A percentile compares a stretch with the other conserved stretches of the same genome.
Conservation (phyloP, 2,888 invertebrate species). For the Cosmia pyralina region DNA sequence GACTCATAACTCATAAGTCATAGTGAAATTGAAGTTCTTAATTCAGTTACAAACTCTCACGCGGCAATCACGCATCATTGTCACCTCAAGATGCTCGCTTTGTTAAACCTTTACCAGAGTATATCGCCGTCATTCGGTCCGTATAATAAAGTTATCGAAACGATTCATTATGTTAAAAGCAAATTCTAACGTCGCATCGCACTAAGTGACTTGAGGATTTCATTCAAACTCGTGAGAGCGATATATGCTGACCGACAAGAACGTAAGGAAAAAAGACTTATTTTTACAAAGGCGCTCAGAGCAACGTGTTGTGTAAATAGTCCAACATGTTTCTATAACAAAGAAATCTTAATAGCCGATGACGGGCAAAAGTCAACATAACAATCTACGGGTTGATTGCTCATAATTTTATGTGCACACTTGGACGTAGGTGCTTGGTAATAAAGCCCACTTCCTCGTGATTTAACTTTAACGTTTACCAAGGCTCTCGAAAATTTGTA, state of each 20-base stretch:
- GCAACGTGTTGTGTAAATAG: conserved; percentile 90
- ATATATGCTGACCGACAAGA: conserved; percentile 83
- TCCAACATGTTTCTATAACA: conserved; percentile 90
- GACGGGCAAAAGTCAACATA: conserved; percentile 88
- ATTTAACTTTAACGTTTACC: conserved; percentile 71
- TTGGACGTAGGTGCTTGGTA: conserved; percentile 72
- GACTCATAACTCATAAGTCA: conserved; percentile 87
- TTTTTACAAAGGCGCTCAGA: conserved; percentile 85
- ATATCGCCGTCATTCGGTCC: conserved; percentile 82
- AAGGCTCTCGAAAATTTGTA: conserved; percentile 86
- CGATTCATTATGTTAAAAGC: conserved; percentile 85
- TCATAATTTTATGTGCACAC: conserved; percentile 82
- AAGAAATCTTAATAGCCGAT: conserved; percentile 90
- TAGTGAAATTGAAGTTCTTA: conserved; percentile 77
- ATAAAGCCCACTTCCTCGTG: conserved; percentile 76
- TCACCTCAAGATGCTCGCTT: conserved; percentile 82
- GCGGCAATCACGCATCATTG: conserved; percentile 88
- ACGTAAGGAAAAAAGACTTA: conserved; percentile 82
- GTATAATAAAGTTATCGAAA: conserved; percentile 87
- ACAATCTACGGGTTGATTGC: conserved; percentile 89
- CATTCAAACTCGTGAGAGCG: conserved; percentile 88
- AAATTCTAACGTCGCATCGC: conserved; percentile 87
- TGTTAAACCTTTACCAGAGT: conserved; percentile 81
- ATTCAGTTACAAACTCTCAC: conserved; percentile 87
- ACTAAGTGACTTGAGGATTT: conserved; percentile 87